These are phyloP conservation scores for Eretmodus cyanostictus DNA, from an alignment of 2,113 vertebrate species.

Conservation along the genomic window DNA sequence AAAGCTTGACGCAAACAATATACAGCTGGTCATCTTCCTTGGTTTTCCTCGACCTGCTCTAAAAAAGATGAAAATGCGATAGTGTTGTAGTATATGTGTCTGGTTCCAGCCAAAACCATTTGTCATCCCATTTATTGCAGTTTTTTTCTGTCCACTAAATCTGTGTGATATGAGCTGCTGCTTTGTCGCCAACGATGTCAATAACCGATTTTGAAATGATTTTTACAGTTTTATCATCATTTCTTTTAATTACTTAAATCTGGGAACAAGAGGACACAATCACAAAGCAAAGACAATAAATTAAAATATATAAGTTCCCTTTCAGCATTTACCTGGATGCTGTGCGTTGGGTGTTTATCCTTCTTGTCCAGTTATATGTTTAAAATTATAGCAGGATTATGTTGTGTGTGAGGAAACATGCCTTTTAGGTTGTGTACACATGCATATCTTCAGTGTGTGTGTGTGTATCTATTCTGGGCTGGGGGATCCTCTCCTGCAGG, in stretches of 20 bases:
- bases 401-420: background rate
- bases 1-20: background rate
- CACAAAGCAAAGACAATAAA: accelerated
- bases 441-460: background rate
- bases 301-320: background rate
- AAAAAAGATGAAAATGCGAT: background rate
- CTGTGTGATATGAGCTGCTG: background rate
- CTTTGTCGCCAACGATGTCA: background rate
- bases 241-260: background rate
- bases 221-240: background rate
- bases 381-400: background rate
- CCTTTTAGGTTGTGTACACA: background rate
- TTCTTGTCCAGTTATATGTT: background rate
- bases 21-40: background rate
- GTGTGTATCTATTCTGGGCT: constrained; percentile 34
- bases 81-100: accelerated
- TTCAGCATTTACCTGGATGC: background rate
- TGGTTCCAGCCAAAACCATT: background rate
- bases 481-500: constrained; percentile 60
- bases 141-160: background rate
- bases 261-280: background rate
- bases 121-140: background rate
- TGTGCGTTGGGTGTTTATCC: background rate
- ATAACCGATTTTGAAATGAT: background rate
- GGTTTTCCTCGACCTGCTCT: accelerated